Evolutionary conservation across 2,797 vertebrate genomes (phyloP).

Genomic region (Spinus pinus): DNA sequence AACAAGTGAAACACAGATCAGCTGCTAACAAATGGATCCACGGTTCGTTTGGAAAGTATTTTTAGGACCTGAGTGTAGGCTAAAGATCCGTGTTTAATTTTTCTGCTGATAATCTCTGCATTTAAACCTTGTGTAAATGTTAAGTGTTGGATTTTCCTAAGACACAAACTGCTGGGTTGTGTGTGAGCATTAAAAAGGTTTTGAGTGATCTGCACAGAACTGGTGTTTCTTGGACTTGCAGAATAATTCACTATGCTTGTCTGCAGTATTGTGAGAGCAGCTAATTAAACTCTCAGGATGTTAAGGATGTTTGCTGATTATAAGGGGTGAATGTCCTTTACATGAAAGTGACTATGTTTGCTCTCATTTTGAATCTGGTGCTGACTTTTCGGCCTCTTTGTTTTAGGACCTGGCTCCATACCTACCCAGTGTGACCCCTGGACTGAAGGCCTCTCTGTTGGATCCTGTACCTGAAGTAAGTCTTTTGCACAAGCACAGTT

Average conservation of each 20-base stretch:
- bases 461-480: slow-evolving; percentile 97
- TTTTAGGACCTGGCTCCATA: slow-evolving; percentile 95
- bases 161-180: neutral
- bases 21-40: neutral
- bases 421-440: slow-evolving; percentile 94
- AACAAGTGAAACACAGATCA: neutral
- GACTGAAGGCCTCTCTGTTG: slow-evolving; percentile 92
- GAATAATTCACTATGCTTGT: neutral
- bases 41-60: slow-evolving; percentile 8
- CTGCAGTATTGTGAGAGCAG: neutral
- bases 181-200: neutral
- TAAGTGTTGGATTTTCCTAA: neutral
- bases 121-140: slow-evolving; percentile 42
- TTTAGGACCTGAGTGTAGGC: neutral
- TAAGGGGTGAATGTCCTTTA: neutral
- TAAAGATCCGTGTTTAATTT: slow-evolving; percentile 7
- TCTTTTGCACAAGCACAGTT: neutral
- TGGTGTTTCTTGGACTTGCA: neutral
- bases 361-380: neutral
- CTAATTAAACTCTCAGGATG: neutral
- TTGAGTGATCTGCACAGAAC: neutral
- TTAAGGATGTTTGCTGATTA: neutral
- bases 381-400: neutral
- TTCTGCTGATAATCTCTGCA: neutral
- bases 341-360: neutral